Evolutionary conservation across 1,140 invertebrate species (phyloP), one percentile per base, ranked within the genome.

Genomic region (Plodia interpunctella): DNA sequence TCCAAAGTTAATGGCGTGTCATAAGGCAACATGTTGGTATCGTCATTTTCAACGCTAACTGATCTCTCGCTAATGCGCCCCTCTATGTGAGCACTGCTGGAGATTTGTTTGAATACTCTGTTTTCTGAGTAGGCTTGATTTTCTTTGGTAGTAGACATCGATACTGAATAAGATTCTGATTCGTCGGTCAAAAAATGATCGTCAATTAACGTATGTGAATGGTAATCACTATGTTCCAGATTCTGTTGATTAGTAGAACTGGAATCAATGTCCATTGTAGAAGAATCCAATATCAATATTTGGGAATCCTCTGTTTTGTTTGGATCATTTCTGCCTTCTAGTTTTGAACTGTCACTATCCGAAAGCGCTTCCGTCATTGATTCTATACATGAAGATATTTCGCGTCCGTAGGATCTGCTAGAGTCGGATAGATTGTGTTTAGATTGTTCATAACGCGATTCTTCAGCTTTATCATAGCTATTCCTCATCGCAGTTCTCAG

Each of bases 131-230:
- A 28, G 10, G 52, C 63, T 5, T 44, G 17, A 6, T 57, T 60
- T 55, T 80, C 75, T 66, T 75, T 81, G 9, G 74, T 67, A 6
- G 74, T 80, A 10, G 75, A 75, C 65, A 72, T 68, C 0, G 76
- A 79, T 0, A 68, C 76, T 0, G 80, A 70, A 54, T 63, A 75
- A 13, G 75, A 63, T 5, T 80, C 78, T 6, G 76, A 80, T 0
- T 73, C 73, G 35, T 80, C 72, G 0, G 73, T 67, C 10, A 68
- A 64, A 0, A 72, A 74, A 19, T 62, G 65, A 44, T 78, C 74
- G 10, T 69, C 72, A 5, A 44, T 38, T 5, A 63, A 62, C 13
- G 53, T 20, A 1, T 57, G 59, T 18, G 55, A 38, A 17, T 21
- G 44, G 20, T 57, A 59, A 54, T 61, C 44, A 11, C 66, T 63